These are phyloP conservation scores for Hanleya hanleyi DNA, from an alignment of 2,888 invertebrate species.

Conservation along the genomic window DNA sequence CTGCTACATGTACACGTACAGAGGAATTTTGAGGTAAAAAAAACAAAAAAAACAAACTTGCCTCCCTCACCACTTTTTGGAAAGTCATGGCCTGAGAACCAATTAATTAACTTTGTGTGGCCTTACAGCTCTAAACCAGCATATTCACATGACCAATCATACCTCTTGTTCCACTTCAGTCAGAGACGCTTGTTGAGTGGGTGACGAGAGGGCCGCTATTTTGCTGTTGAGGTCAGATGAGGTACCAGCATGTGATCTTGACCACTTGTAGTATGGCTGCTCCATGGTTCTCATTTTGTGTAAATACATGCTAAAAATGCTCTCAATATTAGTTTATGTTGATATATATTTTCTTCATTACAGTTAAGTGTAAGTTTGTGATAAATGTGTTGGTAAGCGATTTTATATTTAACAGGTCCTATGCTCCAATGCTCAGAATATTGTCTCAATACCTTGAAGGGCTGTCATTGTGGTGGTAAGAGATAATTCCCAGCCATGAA, in stretches of 20 bases:
- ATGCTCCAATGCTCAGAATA: background rate
- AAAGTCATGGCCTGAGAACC: too few relatives aligned
- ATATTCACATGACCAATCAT: conserved; percentile 5
- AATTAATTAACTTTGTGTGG: too few relatives aligned
- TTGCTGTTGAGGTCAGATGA: conserved; percentile 9
- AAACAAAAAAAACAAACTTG: too few relatives aligned
- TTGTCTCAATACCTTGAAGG: conserved; percentile 1
- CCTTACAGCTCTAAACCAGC: background rate
- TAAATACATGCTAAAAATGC: background rate
- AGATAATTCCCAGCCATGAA: conserved; percentile 5
- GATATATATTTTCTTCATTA: background rate
- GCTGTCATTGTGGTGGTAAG: conserved; percentile 5
- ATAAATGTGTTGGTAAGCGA: background rate
- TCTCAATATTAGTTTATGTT: too few relatives aligned
- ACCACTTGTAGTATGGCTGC: conserved; percentile 1
- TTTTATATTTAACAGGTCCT: conserved; percentile 7
- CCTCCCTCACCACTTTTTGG: too few relatives aligned
- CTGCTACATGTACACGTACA: too few relatives aligned
- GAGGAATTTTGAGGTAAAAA: too few relatives aligned
- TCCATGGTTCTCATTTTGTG: conserved; percentile 7
- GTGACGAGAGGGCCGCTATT: background rate
- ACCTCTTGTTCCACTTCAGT: conserved; percentile 10
- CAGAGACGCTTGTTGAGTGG: conserved; percentile 6
- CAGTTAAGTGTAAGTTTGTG: conserved; percentile 1
- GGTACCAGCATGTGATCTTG: conserved; percentile 11